A percentile compares a stretch with the other conserved stretches of the same genome.
These are phyloP conservation scores for Scotopteryx bipunctaria DNA, from an alignment of 2,888 invertebrate species.

Conservation along the genomic window DNA sequence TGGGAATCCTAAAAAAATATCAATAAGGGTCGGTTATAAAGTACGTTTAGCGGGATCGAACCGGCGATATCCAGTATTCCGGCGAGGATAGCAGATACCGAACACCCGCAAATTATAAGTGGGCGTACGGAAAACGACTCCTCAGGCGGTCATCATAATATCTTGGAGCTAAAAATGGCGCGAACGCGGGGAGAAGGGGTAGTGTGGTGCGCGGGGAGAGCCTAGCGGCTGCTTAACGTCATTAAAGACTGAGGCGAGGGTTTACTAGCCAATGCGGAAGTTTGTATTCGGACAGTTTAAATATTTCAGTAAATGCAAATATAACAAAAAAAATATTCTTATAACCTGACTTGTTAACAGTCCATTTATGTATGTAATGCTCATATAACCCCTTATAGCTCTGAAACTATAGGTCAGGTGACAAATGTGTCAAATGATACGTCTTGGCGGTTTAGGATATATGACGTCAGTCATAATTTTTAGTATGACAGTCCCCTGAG, in stretches of 20 bases:
- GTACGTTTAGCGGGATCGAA: conserved; percentile 53
- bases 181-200: conserved; percentile 47
- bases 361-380: too few species aligned
- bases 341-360: too few species aligned
- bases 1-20: conserved; percentile 52
- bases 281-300: conserved; percentile 7
- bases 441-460: too few species aligned
- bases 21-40: conserved; percentile 54
- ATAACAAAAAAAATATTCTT: too few species aligned
- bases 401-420: too few species aligned
- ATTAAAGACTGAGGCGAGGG: conserved; percentile 29
- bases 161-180: conserved; percentile 71
- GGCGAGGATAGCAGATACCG: conserved; percentile 59
- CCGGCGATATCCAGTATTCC: conserved; percentile 50
- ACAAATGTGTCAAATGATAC: too few species aligned
- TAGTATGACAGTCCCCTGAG: too few species aligned
- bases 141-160: conserved; percentile 75
- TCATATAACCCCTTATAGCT: too few species aligned
- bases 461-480: too few species aligned
- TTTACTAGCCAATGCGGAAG: conserved; percentile 18
- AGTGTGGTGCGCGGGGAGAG: conserved; percentile 22
- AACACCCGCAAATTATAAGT: conserved; percentile 71
- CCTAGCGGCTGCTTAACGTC: conserved; percentile 24
- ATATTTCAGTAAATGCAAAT: not conserved
- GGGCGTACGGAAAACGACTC: conserved; percentile 69